phyloP scores from a whole-genome alignment of 2,113 vertebrate genomes.

The Platysteira castanea region DNA sequence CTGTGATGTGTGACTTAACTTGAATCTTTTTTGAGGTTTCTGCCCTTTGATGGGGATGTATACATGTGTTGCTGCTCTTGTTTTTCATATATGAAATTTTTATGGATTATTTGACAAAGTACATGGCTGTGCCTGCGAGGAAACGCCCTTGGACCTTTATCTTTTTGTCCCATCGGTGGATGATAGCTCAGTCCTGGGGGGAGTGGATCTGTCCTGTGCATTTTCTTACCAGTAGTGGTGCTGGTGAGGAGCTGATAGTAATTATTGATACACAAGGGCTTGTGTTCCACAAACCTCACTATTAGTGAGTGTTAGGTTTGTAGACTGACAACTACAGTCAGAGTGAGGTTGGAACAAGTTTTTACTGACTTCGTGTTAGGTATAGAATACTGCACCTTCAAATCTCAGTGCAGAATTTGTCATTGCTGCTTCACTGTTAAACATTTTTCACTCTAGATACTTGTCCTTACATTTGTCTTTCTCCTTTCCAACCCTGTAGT shows the following conservation, averaged over 20 bases:
- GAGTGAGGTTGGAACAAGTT: not conserved
- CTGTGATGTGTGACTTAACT: not conserved
- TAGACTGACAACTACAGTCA: fast-evolving
- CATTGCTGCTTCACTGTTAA: not conserved
- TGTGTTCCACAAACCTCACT: not conserved
- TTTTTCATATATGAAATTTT: not conserved
- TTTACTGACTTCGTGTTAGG: not conserved
- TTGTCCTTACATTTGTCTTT: not conserved
- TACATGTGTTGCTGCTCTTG: not conserved
- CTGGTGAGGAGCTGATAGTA: not conserved
- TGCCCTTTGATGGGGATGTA: not conserved
- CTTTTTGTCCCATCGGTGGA: not conserved
- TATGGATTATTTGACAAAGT: not conserved
- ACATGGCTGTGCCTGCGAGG: not conserved
- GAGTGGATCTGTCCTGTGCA: not conserved
- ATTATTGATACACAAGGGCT: not conserved
- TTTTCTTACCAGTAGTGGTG: not conserved
- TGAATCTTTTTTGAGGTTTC: not conserved
- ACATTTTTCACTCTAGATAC: not conserved
- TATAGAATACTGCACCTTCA: not conserved
- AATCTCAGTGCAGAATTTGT: not conserved
- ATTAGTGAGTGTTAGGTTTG: not conserved
- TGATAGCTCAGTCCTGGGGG: not conserved
- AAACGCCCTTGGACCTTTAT: not conserved
- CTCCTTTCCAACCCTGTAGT: slow-evolving; percentile 66